Conservation (phyloP, 2,888 invertebrate genomes). For the Frankliniella intonsa region DNA sequence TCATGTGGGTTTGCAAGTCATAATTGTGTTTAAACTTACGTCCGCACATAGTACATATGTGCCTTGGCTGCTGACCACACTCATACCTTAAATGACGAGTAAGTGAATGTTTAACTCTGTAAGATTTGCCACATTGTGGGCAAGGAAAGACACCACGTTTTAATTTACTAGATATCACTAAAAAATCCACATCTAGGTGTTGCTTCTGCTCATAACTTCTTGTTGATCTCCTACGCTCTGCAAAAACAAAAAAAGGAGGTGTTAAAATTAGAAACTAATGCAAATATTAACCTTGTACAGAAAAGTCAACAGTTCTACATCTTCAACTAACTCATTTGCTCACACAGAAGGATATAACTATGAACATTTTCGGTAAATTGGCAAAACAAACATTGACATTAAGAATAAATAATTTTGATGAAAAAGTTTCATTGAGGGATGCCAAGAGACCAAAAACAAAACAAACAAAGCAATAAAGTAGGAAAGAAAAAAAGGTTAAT, state of each 20-base stretch:
- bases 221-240: not conserved
- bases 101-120: slow-evolving; percentile 47
- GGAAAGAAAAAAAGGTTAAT: not conserved
- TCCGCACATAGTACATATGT: slow-evolving; percentile 35
- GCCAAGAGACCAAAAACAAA: not conserved
- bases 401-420: not conserved
- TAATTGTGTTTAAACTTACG: slow-evolving; percentile 37
- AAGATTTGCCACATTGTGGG: slow-evolving; percentile 50
- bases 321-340: no score
- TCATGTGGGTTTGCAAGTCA: slow-evolving; percentile 33
- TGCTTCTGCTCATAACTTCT: not conserved
- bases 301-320: no score
- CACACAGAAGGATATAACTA: no score
- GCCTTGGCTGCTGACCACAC: slow-evolving; percentile 42
- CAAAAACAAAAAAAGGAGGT: not conserved
- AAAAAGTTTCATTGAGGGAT: not conserved
- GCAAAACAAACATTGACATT: not conserved
- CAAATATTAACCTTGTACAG: not conserved
- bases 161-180: not conserved
- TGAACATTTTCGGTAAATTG: no score
- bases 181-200: slow-evolving; percentile 9
- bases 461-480: not conserved
- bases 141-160: slow-evolving; percentile 29
- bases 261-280: not conserved
- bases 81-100: slow-evolving; percentile 42